Conservation (phyloP, 1,140 invertebrate genomes). For the Nephotettix cincticeps region DNA sequence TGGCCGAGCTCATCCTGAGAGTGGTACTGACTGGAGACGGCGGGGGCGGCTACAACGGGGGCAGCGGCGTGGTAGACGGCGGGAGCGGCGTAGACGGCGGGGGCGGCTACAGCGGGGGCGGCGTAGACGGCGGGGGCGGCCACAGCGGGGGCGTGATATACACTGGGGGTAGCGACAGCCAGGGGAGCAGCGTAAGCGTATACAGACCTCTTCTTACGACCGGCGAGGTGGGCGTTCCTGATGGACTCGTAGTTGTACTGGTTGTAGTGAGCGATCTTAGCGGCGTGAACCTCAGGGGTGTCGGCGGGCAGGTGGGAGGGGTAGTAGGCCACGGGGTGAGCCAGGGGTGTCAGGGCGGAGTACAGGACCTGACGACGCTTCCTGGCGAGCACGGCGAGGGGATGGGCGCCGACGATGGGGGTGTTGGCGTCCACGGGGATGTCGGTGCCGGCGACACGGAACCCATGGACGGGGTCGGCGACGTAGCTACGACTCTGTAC, state of each 20-base stretch:
- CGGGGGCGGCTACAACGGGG: conserved; percentile 32
- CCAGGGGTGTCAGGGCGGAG: background rate
- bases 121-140: conserved; percentile 38
- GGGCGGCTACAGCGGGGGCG: conserved; percentile 37
- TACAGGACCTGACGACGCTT: conserved; percentile 27
- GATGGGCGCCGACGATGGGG: background rate
- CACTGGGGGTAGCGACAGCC: background rate
- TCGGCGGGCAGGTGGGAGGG: background rate
- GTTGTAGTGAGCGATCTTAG: background rate
- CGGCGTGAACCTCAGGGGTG: background rate
- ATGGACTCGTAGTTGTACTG: background rate
- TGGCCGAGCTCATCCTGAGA: conserved; percentile 63
- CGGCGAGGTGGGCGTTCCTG: background rate
- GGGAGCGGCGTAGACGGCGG: background rate
- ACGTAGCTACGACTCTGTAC: conserved; percentile 61
- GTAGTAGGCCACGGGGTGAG: conserved; percentile 33
- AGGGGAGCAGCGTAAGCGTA: background rate
- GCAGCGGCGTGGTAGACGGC: conserved; percentile 20
- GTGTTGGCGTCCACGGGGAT: conserved; percentile 43
- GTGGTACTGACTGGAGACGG: conserved; percentile 52
- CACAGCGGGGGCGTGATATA: background rate
- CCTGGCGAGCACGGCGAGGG: conserved; percentile 9
- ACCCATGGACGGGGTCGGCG: conserved; percentile 55
- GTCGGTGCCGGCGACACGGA: conserved; percentile 55
- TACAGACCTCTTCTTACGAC: background rate